Conservation (phyloP, 2,888 invertebrate genomes). For the Molanna angustata region DNA sequence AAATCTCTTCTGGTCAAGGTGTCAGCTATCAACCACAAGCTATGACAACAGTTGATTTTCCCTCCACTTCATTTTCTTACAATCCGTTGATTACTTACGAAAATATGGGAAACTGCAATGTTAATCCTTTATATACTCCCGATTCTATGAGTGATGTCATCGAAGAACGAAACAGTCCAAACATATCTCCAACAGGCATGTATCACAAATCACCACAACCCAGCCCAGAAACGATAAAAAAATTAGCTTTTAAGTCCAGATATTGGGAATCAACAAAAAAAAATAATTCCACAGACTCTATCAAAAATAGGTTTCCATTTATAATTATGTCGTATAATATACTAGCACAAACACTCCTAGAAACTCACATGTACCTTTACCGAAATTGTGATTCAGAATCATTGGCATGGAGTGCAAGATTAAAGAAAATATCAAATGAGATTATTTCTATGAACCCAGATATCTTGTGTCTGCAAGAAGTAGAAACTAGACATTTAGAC, state of each 20-base stretch:
- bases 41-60: background rate
- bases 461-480: constrained; percentile 87
- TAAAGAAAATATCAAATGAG: constrained; percentile 48
- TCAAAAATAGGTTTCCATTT: constrained; percentile 50
- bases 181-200: background rate
- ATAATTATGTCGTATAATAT: constrained; percentile 85
- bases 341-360: constrained; percentile 77
- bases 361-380: constrained; percentile 73
- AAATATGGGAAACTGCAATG: no score
- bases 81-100: background rate
- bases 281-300: background rate
- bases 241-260: constrained; percentile 6
- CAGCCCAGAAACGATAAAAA: constrained; percentile 7
- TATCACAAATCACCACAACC: background rate
- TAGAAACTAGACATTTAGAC: constrained; percentile 71
- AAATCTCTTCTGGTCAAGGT: no score
- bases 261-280: constrained; percentile 22
- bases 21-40: no score
- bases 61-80: background rate
- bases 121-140: no score
- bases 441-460: constrained; percentile 51
- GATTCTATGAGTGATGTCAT: no score
- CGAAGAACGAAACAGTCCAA: background rate
- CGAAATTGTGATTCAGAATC: constrained; percentile 53
- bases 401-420: constrained; percentile 71